Percentiles rank a stretch among this genome's conserved stretches.
Conservation (phyloP, 2,797 vertebrate species). For the Kryptopterus vitreolus region DNA sequence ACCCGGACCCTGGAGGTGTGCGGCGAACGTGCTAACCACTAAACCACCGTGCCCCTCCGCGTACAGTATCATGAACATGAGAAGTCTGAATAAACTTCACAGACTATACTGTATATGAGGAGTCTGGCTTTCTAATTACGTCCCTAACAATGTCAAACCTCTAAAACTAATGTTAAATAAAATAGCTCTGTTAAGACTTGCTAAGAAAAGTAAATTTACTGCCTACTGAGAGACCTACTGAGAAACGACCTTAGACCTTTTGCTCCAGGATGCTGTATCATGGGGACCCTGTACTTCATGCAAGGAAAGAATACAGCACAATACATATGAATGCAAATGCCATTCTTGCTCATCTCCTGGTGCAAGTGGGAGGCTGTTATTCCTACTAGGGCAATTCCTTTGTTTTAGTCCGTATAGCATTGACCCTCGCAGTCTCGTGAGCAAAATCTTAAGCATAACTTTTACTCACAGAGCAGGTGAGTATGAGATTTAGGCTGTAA, state of each 20-base stretch:
- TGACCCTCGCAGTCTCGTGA: neutral
- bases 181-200: too few species aligned
- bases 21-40: too few species aligned
- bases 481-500: neutral
- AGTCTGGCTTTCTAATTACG: too few species aligned
- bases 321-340: neutral
- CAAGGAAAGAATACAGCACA: neutral
- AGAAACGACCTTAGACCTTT: neutral
- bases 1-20: too few species aligned
- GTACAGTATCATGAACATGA: too few species aligned
- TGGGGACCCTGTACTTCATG: neutral
- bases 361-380: neutral
- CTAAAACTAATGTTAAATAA: too few species aligned
- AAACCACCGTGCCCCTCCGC: too few species aligned
- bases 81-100: too few species aligned
- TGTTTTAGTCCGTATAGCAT: neutral
- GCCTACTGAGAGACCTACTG: neutral
- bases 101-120: too few species aligned
- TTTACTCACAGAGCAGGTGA: neutral
- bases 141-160: too few species aligned
- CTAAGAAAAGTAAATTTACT: too few species aligned
- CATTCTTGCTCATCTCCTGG: neutral
- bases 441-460: neutral
- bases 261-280: neutral
- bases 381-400: neutral